Evolutionary conservation across 2,113 vertebrate genomes (phyloP), one percentile per base, ranked within the genome.

Genomic region (Vidua chalybeata): DNA sequence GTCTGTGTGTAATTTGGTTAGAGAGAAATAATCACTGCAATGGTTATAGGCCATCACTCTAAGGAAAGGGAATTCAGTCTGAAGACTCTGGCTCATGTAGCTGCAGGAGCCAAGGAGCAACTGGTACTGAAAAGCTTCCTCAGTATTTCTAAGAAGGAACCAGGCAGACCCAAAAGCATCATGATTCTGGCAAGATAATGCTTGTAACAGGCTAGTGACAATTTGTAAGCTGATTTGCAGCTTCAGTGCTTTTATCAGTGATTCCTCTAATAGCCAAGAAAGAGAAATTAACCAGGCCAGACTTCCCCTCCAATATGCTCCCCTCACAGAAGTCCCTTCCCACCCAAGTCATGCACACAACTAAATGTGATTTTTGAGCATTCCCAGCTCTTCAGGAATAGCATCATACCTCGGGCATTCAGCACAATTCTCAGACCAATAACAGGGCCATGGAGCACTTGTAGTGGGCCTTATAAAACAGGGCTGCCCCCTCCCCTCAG

Each of bases 341-440:
- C 88, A 91, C 86, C 81, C 66, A 77, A 95, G 24, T 41, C 69
- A 63, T 31, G 64, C 49, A 81, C 19, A 62, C 33, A 71, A 74
- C 35, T 11, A 79, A 87, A 82, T 63, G 81, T 74, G 69, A 64
- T 83, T 68, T 67, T 3, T 94, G 90, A 94, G 63, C 51, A 43
- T 49, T 93, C 30, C 92, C 94, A 94, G 94, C 82, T 93, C 92
- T 63, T 90, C 71, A 58, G 61, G 13, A 63, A 55, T 58, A 72
- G 56, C 46, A 62, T 79, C 73, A 69, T 71, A 71, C 35, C 79
- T 74, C 0, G 0, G 64, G 33, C 80, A 78, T 71, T 90, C 45
- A 83, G 75, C 17, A 28, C 35, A 46, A 18, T 28, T 74, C 56
- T 45, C 22, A 78, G 35, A 59, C 5, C 68, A 81, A 30, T 27